Evolutionary conservation across 2,888 invertebrate species (phyloP), one percentile per base, ranked within the genome.

Genomic region (Pegoplata infirma): DNA sequence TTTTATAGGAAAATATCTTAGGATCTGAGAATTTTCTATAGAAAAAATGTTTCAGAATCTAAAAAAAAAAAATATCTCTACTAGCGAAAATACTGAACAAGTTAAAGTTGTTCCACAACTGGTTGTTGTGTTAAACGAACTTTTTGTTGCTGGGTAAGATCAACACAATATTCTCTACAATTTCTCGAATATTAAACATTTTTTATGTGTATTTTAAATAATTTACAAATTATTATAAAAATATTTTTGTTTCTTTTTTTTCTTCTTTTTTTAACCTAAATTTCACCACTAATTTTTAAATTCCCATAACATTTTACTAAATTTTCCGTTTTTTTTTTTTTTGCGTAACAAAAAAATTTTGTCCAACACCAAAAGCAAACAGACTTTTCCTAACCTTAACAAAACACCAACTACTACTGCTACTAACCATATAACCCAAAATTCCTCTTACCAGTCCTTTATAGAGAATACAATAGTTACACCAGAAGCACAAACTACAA

Each of bases 401-500:
- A n/a, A 49, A 67, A 66, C 49, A 67, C 47, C 47, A n/a, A n/a
- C n/a, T n/a, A n/a, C n/a, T n/a, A n/a, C n/a, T n/a, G n/a, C n/a
- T 58, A 49, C 44, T 72, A 72, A 79, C 51, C 75, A 79, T 63
- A 63, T 79, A 79, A 79, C 67, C 79, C 71, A 46, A 79, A 75
- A 75, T 49, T 79, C 79, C 79, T 63, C 55, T 79, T 79, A 75
- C 75, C 79, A 79, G 79, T 75, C 79, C 71, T 53, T 56, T 67
- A n/a, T 63, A 75, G 79, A 61, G 21, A 75, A 71, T 55, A 36
- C 23, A 73, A 16, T 58, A 23, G n/a, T n/a, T n/a, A 51, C 66
- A 56, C 80, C 72, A 17, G 36, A 63, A 16, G 16, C 75, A 44
- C 49, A 53, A 28, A 23, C 59, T 28, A 28, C 51, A 44, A 56